Evolutionary conservation across 1,140 invertebrate species (phyloP).

Genomic region (Ips typographus): DNA sequence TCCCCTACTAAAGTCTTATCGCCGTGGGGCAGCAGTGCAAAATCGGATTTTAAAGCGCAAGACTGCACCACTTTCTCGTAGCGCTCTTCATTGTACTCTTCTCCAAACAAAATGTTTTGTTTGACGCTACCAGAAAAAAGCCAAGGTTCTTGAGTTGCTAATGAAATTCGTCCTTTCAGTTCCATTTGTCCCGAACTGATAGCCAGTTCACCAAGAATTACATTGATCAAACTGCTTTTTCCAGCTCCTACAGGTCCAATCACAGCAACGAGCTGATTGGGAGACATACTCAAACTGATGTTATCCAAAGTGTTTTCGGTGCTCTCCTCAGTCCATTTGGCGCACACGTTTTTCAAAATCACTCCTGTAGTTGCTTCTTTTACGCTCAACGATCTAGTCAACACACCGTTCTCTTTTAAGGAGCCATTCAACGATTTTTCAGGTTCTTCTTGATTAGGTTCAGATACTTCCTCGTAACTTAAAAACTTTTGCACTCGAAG

Average conservation of each 20-base stretch:
- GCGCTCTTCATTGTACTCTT: conserved; percentile 51
- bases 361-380: conserved; percentile 32
- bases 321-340: conserved; percentile 44
- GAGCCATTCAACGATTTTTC: not conserved
- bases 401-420: not conserved
- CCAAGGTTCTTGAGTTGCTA: conserved; percentile 80
- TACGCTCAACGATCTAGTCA: not conserved
- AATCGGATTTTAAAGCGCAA: conserved; percentile 68
- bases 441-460: not conserved
- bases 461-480: conserved; percentile 59
- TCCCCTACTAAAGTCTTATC: conserved; percentile 61
- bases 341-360: conserved; percentile 41
- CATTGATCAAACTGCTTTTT: conserved; percentile 75
- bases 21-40: conserved; percentile 69
- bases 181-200: conserved; percentile 63
- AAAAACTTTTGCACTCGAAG: conserved; percentile 68
- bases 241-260: conserved; percentile 82
- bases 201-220: conserved; percentile 73
- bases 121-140: conserved; percentile 62
- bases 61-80: conserved; percentile 67
- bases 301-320: conserved; percentile 44
- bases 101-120: conserved; percentile 69
- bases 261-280: conserved; percentile 66
- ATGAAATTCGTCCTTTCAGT: conserved; percentile 74
- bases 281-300: conserved; percentile 41